Evolutionary conservation across 2,797 vertebrate species (phyloP).

Genomic region (Garrulus glandarius): DNA sequence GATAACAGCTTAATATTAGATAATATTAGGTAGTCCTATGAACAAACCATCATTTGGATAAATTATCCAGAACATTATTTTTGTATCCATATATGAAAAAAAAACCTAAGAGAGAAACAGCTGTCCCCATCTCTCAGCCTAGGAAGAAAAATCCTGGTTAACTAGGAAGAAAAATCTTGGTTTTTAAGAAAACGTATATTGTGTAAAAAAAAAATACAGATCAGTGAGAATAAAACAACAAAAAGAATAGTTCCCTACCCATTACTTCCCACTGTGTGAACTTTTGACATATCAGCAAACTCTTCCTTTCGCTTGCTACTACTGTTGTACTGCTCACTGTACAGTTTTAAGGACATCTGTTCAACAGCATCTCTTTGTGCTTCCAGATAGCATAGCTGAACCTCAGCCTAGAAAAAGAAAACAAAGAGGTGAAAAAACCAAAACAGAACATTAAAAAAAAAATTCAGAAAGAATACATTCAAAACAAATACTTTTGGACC

Average conservation of each 20-base stretch:
- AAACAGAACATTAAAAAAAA: neutral
- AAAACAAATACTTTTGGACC: slow-evolving; percentile 36
- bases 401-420: slow-evolving; percentile 81
- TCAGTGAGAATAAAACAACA: slow-evolving; percentile 76
- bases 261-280: slow-evolving; percentile 81
- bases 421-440: slow-evolving; percentile 41
- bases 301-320: slow-evolving; percentile 80
- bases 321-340: slow-evolving; percentile 81
- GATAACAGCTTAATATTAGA: neutral
- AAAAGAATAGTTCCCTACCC: slow-evolving; percentile 81
- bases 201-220: slow-evolving; percentile 40
- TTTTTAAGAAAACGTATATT: slow-evolving; percentile 25
- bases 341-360: slow-evolving; percentile 90
- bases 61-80: slow-evolving; percentile 1
- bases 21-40: neutral
- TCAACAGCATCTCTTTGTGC: slow-evolving; percentile 88
- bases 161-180: slow-evolving; percentile 23
- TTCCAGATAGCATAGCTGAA: slow-evolving; percentile 82
- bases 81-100: neutral
- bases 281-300: slow-evolving; percentile 82
- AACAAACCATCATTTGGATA: neutral
- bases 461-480: slow-evolving; percentile 57
- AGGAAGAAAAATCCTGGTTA: slow-evolving; percentile 29
- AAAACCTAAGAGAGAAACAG: neutral
- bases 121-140: neutral